Conservation (phyloP, 2,888 invertebrate genomes). For the Drosophila tripunctata region DNA sequence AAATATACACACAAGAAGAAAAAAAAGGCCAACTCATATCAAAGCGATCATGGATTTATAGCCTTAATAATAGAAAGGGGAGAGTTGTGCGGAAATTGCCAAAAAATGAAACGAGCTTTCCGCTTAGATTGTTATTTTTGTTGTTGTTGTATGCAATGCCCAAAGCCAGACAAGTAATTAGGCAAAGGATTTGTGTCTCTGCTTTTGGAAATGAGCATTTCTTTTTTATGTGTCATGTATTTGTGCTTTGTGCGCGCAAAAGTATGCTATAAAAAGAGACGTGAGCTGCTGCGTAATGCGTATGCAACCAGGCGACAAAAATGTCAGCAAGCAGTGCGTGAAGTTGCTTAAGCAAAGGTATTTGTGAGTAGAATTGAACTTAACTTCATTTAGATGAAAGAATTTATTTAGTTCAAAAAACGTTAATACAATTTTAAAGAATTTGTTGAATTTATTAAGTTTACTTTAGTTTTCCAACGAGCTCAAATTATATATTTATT, state of each 20-base stretch:
- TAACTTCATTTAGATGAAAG: background rate
- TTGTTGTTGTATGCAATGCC: conserved; percentile 27
- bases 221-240: conserved; percentile 30
- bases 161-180: conserved; percentile 75
- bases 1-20: conserved; percentile 32
- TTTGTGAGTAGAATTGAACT: background rate
- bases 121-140: background rate
- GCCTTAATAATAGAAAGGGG: conserved; percentile 72
- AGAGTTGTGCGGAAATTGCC: conserved; percentile 51
- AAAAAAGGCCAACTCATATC: conserved; percentile 68
- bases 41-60: conserved; percentile 79
- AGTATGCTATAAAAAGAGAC: conserved; percentile 62
- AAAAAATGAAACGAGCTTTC: conserved; percentile 45
- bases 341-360: background rate
- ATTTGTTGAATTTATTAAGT: background rate
- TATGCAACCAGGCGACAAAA: conserved; percentile 42
- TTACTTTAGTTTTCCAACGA: background rate
- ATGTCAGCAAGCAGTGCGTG: conserved; percentile 4
- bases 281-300: conserved; percentile 48
- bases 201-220: conserved; percentile 58
- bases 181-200: conserved; percentile 71
- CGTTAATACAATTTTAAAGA: background rate
- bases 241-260: conserved; percentile 26
- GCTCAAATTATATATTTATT: background rate
- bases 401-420: background rate